Conservation (phyloP, 2,113 vertebrate species). For the Pycnonotus jocosus region DNA sequence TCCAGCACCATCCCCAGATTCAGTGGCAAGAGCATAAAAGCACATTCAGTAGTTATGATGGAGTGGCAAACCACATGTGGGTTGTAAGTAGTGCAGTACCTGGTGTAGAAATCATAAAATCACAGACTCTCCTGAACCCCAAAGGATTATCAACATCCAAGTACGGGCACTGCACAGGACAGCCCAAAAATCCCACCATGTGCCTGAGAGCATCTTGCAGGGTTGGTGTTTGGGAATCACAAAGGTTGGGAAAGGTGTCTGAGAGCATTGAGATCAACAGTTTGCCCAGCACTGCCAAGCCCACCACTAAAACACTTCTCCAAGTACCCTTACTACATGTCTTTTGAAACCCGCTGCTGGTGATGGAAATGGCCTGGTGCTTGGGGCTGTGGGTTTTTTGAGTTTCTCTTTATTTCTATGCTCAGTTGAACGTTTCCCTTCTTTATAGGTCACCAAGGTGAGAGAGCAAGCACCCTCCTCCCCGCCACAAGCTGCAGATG, state of each 20-base stretch:
- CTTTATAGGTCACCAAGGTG: background rate
- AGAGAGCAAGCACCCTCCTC: background rate
- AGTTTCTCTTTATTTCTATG: constrained; percentile 16
- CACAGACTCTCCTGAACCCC: background rate
- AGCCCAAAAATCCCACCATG: background rate
- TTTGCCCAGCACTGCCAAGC: background rate
- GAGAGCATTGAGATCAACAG: fast-evolving
- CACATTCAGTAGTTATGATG: fast-evolving
- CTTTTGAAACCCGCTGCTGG: background rate
- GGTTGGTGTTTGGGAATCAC: background rate
- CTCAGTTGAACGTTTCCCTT: background rate
- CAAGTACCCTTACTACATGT: fast-evolving
- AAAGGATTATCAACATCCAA: background rate
- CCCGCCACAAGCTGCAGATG: fast-evolving
- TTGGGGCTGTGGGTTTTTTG: background rate
- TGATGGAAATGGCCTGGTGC: background rate
- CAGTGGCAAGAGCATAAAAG: background rate
- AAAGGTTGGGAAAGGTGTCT: background rate
- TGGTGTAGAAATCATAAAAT: background rate
- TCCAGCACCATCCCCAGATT: background rate
- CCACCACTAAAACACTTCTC: background rate
- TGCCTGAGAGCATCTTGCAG: background rate
- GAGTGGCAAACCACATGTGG: fast-evolving
- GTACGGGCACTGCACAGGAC: background rate
- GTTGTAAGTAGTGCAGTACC: too few relatives aligned